Evolutionary conservation across 1,140 invertebrate genomes (phyloP), one percentile per base, ranked within the genome.

Genomic region (Bombus ignitus): DNA sequence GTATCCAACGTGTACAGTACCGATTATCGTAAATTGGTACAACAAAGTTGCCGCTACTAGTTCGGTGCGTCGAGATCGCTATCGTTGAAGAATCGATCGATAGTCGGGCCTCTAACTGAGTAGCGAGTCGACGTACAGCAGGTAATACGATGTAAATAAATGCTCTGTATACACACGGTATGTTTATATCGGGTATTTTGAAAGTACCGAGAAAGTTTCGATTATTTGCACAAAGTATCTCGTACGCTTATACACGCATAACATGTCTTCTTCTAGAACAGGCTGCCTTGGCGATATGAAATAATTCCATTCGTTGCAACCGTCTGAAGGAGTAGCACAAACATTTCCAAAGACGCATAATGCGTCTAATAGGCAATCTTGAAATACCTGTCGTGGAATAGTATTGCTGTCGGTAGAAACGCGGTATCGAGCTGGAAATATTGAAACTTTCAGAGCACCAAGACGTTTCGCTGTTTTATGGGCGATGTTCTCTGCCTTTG

Each of bases 1-100:
- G 53, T 53, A 53, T 53, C 0, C 47, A 53, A 73, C 68, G 71
- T 74, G 62, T 66, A 25, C 15, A 62, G 73, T 59, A 68, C 18
- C 84, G 65, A 81, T 87, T 73, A 77, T 75, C 78, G 80, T 82
- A 87, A 82, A 73, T 62, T 39, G 85, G 62, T 57, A 37, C 28
- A 82, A 62, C 75, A 65, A 68, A 75, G 81, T 76, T 88, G 59
- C 18, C 59, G 80, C 72, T 73, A 72, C 75, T n/a, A 83, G 85
- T 88, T 84, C 53, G 81, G n/a, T 47, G 53, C 81, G 87, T 84
- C 77, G 81, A 80, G 42, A 59, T 37, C 28, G 76, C 37, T 53
- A 53, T 79, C 74, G 65, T n/a, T 12, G 68, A 83, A 85, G 82
- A 81, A 83, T 86, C 83, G 77, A 90, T 90, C 88, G 81, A 89